A percentile compares a stretch with the other conserved stretches of the same genome.
These are phyloP conservation scores for Entosphenus tridentatus DNA, from an alignment of 2,113 vertebrate species.

Conservation along the genomic window DNA sequence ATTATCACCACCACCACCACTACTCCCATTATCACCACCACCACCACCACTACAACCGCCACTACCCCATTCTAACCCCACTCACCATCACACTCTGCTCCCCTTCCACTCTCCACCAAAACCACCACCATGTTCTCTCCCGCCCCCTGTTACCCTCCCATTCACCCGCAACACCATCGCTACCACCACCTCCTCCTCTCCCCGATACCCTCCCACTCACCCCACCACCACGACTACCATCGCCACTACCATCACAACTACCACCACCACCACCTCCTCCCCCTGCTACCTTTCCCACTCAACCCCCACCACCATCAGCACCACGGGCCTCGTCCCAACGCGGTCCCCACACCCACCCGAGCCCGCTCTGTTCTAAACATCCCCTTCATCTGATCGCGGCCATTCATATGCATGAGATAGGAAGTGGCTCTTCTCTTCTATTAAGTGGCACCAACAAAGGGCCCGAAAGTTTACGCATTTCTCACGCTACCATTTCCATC, in stretches of 20 bases:
- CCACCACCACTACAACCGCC: background rate
- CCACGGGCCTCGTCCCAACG: background rate
- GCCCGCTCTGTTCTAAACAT: background rate
- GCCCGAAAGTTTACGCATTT: background rate
- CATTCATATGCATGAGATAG: conserved; percentile 7
- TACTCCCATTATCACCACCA: background rate
- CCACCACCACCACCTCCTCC: background rate
- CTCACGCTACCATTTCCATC: conserved; percentile 3
- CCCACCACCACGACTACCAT: background rate
- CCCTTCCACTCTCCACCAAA: background rate
- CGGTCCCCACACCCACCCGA: background rate
- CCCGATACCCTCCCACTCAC: background rate
- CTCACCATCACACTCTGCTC: background rate
- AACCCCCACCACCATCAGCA: background rate
- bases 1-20: background rate
- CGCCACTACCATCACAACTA: background rate
- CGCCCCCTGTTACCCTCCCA: no score
- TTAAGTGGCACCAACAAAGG: conserved; percentile 3
- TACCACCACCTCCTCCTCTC: background rate
- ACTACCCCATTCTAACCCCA: background rate
- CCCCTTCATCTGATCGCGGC: background rate
- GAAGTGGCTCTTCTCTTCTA: background rate
- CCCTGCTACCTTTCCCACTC: background rate
- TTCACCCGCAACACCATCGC: background rate
- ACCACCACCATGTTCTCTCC: background rate